Percentiles rank a stretch among this genome's conserved stretches.
Evolutionary conservation across 2,888 invertebrate genomes (phyloP).

Genomic region (Cataglyphis albicans): DNA sequence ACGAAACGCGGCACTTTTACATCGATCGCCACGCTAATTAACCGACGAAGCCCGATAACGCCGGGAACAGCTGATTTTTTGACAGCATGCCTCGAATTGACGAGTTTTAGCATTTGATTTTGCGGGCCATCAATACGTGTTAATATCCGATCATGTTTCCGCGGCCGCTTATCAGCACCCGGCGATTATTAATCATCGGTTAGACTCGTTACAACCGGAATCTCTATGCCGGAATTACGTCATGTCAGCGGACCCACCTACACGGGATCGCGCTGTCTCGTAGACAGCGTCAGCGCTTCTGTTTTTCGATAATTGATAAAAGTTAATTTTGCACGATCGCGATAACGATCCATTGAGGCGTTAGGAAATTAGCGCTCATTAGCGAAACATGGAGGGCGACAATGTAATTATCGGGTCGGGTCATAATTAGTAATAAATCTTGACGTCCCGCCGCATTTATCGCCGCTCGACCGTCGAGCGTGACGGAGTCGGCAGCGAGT

Average conservation of each 20-base stretch:
- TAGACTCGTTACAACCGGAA: slow-evolving; percentile 3
- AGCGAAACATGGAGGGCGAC: slow-evolving; percentile 8
- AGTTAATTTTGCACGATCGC: not conserved
- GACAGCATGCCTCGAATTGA: not conserved
- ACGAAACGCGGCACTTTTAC: slow-evolving; percentile 6
- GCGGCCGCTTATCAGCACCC: slow-evolving; percentile 28
- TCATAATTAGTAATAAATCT: slow-evolving; percentile 50
- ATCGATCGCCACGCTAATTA: slow-evolving; percentile 31
- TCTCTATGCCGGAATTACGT: not conserved
- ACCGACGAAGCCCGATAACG: slow-evolving; percentile 34
- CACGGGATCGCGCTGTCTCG: not conserved
- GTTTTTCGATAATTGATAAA: slow-evolving; percentile 41
- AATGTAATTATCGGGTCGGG: slow-evolving; percentile 33
- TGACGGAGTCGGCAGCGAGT: slow-evolving; percentile 28
- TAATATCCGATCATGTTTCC: slow-evolving; percentile 44
- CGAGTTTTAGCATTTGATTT: slow-evolving; percentile 26
- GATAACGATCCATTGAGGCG: slow-evolving; percentile 10
- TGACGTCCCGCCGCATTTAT: slow-evolving; percentile 27
- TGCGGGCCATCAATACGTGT: slow-evolving; percentile 24
- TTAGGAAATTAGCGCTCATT: slow-evolving; percentile 32
- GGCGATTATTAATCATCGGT: slow-evolving; percentile 50
- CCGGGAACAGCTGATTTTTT: slow-evolving; percentile 24
- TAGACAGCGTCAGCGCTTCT: not conserved
- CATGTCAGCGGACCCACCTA: not conserved
- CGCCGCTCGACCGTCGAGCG: slow-evolving; percentile 21